Percentiles rank a stretch among this genome's conserved stretches.
Conservation (phyloP, 1,140 invertebrate species). For the Scaptomyza hsui region DNA sequence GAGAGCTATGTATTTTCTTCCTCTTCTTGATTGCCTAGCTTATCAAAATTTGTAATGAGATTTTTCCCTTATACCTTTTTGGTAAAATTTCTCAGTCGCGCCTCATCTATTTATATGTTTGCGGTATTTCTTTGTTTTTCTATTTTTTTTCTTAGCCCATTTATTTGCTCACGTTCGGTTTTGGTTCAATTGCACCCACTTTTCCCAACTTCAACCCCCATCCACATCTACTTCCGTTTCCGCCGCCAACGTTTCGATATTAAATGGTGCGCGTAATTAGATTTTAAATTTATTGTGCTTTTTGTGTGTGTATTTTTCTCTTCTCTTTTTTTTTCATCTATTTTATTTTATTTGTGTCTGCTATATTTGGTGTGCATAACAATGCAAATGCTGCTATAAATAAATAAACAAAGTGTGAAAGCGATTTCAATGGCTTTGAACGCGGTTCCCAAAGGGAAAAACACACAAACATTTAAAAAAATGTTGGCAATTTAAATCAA, state of each 20-base stretch:
- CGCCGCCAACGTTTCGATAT: conserved; percentile 62
- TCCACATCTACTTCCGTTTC: conserved; percentile 45
- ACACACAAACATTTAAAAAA: not conserved
- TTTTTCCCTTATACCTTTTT: conserved; percentile 36
- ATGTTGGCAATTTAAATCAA: not conserved
- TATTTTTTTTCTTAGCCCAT: conserved; percentile 7
- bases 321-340: not conserved
- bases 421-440: conserved; percentile 59
- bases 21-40: conserved; percentile 32
- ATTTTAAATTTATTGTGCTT: conserved; percentile 79
- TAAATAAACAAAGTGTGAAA: conserved; percentile 77
- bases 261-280: conserved; percentile 82
- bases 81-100: conserved; percentile 31
- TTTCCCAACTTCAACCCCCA: not conserved
- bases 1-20: conserved; percentile 38
- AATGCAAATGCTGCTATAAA: conserved; percentile 77
- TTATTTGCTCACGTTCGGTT: conserved; percentile 61
- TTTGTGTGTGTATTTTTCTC: conserved; percentile 49
- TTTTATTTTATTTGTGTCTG: conserved; percentile 57
- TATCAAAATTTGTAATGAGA: conserved; percentile 78
- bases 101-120: conserved; percentile 52
- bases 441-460: conserved; percentile 10
- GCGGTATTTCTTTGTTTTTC: conserved; percentile 54
- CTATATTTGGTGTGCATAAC: conserved; percentile 66
- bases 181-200: conserved; percentile 11